These are phyloP conservation scores for Diachrysia chrysitis DNA, from an alignment of 2,888 invertebrate genomes.

Conservation along the genomic window DNA sequence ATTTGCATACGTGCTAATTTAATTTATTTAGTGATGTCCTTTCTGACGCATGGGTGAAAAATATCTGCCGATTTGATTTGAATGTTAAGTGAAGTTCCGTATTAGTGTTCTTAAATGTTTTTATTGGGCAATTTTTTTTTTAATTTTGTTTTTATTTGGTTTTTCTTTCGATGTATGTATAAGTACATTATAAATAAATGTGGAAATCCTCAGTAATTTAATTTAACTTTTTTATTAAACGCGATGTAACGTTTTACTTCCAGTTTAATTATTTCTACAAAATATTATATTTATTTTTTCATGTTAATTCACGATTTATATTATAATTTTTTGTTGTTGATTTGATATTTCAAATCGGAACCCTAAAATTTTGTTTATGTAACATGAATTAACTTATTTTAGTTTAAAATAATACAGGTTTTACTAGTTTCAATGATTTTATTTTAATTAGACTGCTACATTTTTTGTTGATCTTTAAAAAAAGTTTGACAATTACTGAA, in stretches of 20 bases:
- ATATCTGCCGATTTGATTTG: background rate
- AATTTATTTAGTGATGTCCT: background rate
- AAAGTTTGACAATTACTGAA: no score
- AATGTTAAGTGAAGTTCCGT: background rate
- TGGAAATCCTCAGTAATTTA: no score
- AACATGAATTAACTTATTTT: background rate
- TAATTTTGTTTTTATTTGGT: background rate
- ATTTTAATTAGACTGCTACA: background rate
- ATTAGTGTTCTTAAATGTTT: background rate
- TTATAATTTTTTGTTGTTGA: no score
- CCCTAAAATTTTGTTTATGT: no score
- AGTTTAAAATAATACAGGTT: constrained; percentile 12
- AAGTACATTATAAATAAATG: no score
- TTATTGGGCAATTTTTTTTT: no score
- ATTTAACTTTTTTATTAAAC: no score
- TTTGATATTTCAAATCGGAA: background rate
- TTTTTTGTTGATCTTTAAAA: background rate
- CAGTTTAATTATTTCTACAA: no score
- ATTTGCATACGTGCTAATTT: background rate
- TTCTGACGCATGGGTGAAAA: background rate
- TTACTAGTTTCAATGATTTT: constrained; percentile 13
- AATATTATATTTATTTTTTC: no score
- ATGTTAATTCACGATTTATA: no score
- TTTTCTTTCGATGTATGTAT: no score
- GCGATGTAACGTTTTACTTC: no score